phyloP scores from a whole-genome alignment of 2,888 invertebrate species.

The Tenthredo mesomela region DNA sequence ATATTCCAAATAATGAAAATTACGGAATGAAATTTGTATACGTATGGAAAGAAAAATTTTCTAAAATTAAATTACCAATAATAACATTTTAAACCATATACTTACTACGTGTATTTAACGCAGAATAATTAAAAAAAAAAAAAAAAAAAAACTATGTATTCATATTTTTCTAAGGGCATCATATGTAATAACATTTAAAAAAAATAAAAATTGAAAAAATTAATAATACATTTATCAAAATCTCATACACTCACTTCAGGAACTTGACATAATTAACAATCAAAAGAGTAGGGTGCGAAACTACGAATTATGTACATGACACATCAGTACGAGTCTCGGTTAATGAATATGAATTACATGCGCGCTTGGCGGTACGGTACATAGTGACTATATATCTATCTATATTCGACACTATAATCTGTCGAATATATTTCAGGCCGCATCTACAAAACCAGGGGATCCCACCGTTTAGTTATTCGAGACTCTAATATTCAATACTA shows the following conservation, averaged over 20 bases:
- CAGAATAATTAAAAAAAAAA: constrained; percentile 32
- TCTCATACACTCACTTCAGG: not conserved
- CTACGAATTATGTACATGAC: not conserved
- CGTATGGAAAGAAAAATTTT: not conserved
- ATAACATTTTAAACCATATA: constrained; percentile 20
- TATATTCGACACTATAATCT: not conserved
- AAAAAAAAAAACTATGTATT: constrained; percentile 7
- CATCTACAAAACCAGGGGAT: too few relatives aligned
- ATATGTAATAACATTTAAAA: constrained; percentile 37
- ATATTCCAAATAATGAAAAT: not conserved
- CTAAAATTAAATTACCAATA: constrained; percentile 23
- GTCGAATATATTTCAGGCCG: not conserved
- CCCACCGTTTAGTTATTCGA: too few relatives aligned
- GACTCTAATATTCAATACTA: too few relatives aligned
- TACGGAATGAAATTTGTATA: constrained; percentile 29
- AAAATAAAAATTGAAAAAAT: constrained; percentile 18
- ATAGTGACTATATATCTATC: not conserved
- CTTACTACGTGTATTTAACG: constrained; percentile 34
- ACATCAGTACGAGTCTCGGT: not conserved
- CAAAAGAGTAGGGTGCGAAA: not conserved
- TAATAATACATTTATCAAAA: not conserved
- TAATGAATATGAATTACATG: not conserved
- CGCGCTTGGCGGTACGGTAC: not conserved
- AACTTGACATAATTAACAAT: not conserved
- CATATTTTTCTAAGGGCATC: constrained; percentile 49